These are phyloP conservation scores for Macrobrachium rosenbergii DNA, from an alignment of 1,140 invertebrate genomes.

Conservation along the genomic window DNA sequence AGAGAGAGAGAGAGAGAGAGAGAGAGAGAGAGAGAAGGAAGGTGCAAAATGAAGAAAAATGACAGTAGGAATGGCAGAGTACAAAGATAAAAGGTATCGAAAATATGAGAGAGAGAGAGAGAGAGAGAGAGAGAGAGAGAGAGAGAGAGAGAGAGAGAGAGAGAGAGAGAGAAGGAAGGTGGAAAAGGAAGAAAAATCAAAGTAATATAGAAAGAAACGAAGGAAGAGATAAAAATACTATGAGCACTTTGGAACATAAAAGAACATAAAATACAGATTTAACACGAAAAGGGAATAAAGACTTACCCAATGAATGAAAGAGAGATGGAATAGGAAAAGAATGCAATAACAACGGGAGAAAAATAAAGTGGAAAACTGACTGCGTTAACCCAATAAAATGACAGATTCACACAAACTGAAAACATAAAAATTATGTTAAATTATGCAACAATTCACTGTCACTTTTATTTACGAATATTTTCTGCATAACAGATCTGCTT, in stretches of 20 bases:
- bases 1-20: constrained; percentile 6
- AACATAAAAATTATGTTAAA: too few relatives aligned
- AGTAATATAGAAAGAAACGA: background rate
- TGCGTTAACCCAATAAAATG: too few relatives aligned
- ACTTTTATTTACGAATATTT: too few relatives aligned
- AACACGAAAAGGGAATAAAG: background rate
- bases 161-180: background rate
- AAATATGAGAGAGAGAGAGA: background rate
- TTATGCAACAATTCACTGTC: too few relatives aligned
- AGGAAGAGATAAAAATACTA: background rate
- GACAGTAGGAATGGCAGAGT: too few relatives aligned
- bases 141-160: constrained; percentile 1
- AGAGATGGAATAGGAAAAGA: background rate
- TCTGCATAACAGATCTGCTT: too few relatives aligned
- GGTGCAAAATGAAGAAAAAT: background rate
- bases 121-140: constrained; percentile 12
- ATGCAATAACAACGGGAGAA: background rate
- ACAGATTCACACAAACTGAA: too few relatives aligned
- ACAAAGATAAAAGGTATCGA: background rate
- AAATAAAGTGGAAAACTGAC: background rate
- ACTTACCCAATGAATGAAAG: background rate
- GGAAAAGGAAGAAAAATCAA: background rate
- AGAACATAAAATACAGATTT: too few relatives aligned
- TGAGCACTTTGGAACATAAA: too few relatives aligned
- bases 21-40: background rate